Base-by-base conservation (phyloP, 2,797 vertebrate species). In the Xerus rutilus region DNA sequence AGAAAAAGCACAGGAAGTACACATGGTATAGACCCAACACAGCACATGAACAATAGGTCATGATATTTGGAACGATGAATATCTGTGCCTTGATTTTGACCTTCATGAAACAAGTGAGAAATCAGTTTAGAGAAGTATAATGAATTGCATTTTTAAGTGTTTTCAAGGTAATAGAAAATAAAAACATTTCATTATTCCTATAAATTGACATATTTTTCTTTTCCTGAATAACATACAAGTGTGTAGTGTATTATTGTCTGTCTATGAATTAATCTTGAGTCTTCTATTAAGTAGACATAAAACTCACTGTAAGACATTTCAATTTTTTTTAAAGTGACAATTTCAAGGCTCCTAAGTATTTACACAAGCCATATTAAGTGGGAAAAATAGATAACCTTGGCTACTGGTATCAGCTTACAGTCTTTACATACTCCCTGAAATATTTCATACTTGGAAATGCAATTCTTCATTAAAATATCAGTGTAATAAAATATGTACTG, bases 121-220 rank as follows among this genome's bases (percentile, higher is more conserved):
- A 62, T 70, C 86, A 95, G 76, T 47, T 59, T 88, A 94, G 59
- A 93, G n/a, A 96, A 96, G 47, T 78, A 83, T 54, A 94, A 76
- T 65, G 10, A 89, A 59, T 87, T 96, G 82, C 10, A 87, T 30
- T 78, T 96, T 86, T 89, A 39, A 21, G 45, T 94, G 52, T 85
- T 93, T 86, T 96, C 11, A 86, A 94, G 52, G 84, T 47, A 91
- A 89, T 2, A 89, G 74, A 83, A 95, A 90, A 85, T 89, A 86
- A 89, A 89, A 69, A 82, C 64, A 87, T 89, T 86, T 86, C 49
- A 84, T 85, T 96, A 83, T 96, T 96, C 89, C 92, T 92, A 39
- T 91, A 88, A 81, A 95, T 87, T 78, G 62, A 78, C 25, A 35
- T 81, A 73, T 54, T 96, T 93, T 96, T 81, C 69, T 96, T 94